Conservation (phyloP, 2,888 invertebrate genomes). For the Catocala fraxini region DNA sequence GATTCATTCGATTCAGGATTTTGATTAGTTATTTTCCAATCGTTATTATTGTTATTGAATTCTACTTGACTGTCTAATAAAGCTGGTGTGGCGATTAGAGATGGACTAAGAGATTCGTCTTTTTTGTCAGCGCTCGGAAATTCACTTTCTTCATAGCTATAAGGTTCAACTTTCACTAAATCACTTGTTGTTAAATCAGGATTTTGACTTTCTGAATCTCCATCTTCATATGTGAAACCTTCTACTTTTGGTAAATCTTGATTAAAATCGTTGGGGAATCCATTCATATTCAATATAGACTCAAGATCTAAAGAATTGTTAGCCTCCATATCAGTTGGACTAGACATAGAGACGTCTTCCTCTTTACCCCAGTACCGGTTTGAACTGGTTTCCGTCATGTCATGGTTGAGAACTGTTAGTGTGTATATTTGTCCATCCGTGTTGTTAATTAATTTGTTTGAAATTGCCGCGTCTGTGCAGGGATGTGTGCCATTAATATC, state of each 20-base stretch:
- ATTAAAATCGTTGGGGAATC: slow-evolving; percentile 87
- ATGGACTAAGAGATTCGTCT: slow-evolving; percentile 76
- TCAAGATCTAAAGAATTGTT: slow-evolving; percentile 92
- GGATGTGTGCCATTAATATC: slow-evolving; percentile 86
- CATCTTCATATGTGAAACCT: slow-evolving; percentile 92
- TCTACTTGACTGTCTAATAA: slow-evolving; percentile 84
- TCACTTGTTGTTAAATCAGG: slow-evolving; percentile 90
- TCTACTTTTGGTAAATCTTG: slow-evolving; percentile 91
- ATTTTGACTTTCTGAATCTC: slow-evolving; percentile 92
- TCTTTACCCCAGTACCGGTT: slow-evolving; percentile 90
- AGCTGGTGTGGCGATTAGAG: slow-evolving; percentile 81
- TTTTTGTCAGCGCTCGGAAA: slow-evolving; percentile 78
- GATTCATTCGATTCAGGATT: slow-evolving; percentile 91
- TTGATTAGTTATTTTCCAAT: slow-evolving; percentile 93
- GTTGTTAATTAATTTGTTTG: slow-evolving; percentile 86
- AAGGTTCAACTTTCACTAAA: slow-evolving; percentile 83
- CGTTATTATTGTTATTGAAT: slow-evolving; percentile 93
- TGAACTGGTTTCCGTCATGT: slow-evolving; percentile 89
- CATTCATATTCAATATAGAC: slow-evolving; percentile 92
- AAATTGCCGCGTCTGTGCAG: slow-evolving; percentile 82
- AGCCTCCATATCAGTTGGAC: slow-evolving; percentile 88
- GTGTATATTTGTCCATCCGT: slow-evolving; percentile 95
- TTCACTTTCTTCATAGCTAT: slow-evolving; percentile 76
- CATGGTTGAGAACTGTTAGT: slow-evolving; percentile 94
- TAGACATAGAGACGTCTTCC: slow-evolving; percentile 88